Evolutionary conservation across 1,140 invertebrate species (phyloP).

Genomic region (Zeugodacus cucurbitae): DNA sequence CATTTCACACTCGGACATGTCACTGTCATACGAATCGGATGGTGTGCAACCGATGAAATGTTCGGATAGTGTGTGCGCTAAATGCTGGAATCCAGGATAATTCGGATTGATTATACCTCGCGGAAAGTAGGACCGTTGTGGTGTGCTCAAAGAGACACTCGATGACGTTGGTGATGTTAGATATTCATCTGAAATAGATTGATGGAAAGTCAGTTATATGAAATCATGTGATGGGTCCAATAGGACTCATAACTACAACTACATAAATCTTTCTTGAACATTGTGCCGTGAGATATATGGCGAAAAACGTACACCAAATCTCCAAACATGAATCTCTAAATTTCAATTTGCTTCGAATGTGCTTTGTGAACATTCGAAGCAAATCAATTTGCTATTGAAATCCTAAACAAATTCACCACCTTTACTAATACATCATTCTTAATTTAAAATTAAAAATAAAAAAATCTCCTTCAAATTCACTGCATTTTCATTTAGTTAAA

Average conservation of each 20-base stretch:
- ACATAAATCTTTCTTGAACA: background rate
- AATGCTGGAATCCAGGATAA: conserved; percentile 77
- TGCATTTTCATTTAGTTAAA: too few relatives aligned
- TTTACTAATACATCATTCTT: too few relatives aligned
- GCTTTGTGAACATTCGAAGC: too few relatives aligned
- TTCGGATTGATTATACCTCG: conserved; percentile 83
- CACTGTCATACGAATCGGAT: conserved; percentile 63
- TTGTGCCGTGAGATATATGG: too few relatives aligned
- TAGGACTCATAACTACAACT: too few relatives aligned
- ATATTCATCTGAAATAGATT: conserved; percentile 35
- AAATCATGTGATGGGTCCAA: background rate
- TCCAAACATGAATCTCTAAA: too few relatives aligned
- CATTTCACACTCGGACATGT: conserved; percentile 66
- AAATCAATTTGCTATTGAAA: too few relatives aligned
- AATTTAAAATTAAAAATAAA: too few relatives aligned
- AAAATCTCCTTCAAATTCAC: too few relatives aligned
- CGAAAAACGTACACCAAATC: too few relatives aligned
- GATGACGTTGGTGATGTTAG: conserved; percentile 44
- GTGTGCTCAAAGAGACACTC: conserved; percentile 42
- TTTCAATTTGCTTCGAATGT: too few relatives aligned
- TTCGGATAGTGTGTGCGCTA: conserved; percentile 65
- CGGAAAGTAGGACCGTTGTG: conserved; percentile 49
- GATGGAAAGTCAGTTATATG: background rate
- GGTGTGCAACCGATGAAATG: conserved; percentile 51
- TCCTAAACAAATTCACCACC: too few relatives aligned